Conservation (phyloP, 2,888 invertebrate genomes). For the Palloptera scutellata region DNA sequence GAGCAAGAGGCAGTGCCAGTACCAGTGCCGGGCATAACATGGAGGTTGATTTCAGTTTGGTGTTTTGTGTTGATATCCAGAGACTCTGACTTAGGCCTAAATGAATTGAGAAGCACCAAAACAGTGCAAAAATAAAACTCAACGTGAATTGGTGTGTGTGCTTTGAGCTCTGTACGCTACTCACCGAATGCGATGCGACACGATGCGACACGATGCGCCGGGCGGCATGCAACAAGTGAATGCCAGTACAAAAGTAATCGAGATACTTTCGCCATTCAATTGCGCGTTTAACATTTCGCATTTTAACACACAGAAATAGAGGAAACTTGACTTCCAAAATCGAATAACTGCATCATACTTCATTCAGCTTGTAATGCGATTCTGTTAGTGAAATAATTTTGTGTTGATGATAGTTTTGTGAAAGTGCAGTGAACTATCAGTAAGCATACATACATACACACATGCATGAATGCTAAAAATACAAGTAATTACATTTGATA, state of each 20-base stretch:
- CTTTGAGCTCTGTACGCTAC: slow-evolving; percentile 23
- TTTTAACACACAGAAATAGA: too few species aligned
- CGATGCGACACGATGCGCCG: slow-evolving; percentile 28
- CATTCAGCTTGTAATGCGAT: too few species aligned
- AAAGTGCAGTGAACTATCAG: slow-evolving; percentile 1
- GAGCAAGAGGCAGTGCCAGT: slow-evolving; percentile 19
- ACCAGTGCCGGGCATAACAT: slow-evolving; percentile 14
- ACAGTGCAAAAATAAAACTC: slow-evolving; percentile 58
- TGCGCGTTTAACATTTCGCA: too few species aligned
- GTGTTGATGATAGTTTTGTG: neutral
- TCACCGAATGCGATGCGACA: slow-evolving; percentile 28
- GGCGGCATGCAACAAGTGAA: slow-evolving; percentile 14
- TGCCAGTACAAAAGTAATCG: neutral
- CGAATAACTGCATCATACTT: too few species aligned
- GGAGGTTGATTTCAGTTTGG: neutral
- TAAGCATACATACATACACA: neutral
- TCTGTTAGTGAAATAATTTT: neutral
- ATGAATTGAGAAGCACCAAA: slow-evolving; percentile 41
- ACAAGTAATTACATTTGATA: neutral
- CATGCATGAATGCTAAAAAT: neutral
- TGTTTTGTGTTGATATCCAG: neutral
- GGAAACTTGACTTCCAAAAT: too few species aligned
- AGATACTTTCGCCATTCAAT: neutral
- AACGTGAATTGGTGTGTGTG: slow-evolving; percentile 52
- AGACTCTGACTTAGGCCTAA: slow-evolving; percentile 40